Conservation (phyloP, 2,797 vertebrate species). For the Gallinago solitaria region DNA sequence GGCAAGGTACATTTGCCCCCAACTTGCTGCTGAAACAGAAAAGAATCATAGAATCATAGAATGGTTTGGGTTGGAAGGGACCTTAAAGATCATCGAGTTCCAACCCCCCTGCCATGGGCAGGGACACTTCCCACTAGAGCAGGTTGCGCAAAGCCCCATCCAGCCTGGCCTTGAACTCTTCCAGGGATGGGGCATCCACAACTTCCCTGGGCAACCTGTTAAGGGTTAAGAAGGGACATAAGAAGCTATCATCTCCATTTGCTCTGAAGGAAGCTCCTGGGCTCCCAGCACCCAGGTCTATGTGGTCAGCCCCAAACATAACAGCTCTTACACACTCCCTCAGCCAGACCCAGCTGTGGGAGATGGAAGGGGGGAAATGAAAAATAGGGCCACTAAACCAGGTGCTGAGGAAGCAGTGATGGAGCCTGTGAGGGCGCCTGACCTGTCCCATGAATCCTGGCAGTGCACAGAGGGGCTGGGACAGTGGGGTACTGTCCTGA, state of each 20-base stretch:
- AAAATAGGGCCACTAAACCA: background rate
- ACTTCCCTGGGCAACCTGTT: too few species aligned
- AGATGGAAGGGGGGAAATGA: background rate
- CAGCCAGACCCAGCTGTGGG: background rate
- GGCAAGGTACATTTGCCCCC: background rate
- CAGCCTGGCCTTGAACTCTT: too few species aligned
- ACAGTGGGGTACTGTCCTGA: background rate
- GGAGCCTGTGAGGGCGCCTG: background rate
- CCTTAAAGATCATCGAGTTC: too few species aligned
- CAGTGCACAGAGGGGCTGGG: background rate
- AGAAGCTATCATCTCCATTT: background rate
- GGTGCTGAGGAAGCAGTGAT: background rate
- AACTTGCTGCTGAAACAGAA: background rate
- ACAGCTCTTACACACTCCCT: fast-evolving
- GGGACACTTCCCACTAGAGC: too few species aligned
- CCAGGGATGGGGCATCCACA: too few species aligned
- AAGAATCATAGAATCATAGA: too few species aligned
- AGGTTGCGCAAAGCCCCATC: too few species aligned
- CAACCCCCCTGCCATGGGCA: too few species aligned
- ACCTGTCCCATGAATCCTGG: background rate
- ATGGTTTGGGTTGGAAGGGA: too few species aligned
- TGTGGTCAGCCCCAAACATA: background rate
- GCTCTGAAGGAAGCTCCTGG: background rate
- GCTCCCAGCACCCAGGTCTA: background rate
- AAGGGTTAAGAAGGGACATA: background rate